Evolutionary conservation across 2,113 vertebrate species (phyloP).

Genomic region (Saimiri boliviensis): DNA sequence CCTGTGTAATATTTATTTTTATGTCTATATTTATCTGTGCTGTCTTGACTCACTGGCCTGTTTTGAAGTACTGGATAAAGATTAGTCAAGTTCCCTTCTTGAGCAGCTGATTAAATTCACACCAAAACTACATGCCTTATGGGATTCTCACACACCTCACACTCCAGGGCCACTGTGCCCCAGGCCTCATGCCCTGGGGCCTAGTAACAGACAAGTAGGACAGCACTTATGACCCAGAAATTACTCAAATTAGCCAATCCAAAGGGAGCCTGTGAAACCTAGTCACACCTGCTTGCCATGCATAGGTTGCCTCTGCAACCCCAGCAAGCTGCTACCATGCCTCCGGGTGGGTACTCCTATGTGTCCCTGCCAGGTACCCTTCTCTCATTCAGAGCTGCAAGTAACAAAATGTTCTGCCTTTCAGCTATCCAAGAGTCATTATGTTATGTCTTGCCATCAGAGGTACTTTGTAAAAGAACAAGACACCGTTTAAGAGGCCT

Average conservation of each 20-base stretch:
- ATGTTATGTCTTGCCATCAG: background rate
- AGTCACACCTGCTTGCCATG: background rate
- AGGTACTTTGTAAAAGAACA: background rate
- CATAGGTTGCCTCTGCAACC: background rate
- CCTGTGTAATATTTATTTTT: background rate
- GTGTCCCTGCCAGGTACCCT: background rate
- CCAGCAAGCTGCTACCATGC: background rate
- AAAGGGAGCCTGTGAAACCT: background rate
- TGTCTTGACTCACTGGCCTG: background rate
- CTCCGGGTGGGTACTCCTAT: background rate
- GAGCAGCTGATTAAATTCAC: background rate
- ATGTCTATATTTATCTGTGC: background rate
- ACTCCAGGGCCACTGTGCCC: background rate
- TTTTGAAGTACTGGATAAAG: background rate
- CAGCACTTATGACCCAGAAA: background rate
- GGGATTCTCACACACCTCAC: background rate
- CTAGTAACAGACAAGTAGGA: background rate
- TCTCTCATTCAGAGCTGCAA: background rate
- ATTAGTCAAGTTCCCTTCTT: background rate
- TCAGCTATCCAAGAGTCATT: background rate
- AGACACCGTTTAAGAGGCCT: background rate
- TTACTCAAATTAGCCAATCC: background rate
- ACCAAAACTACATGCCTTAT: background rate
- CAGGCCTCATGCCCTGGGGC: background rate
- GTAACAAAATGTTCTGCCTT: background rate